Conservation (phyloP, 2,797 vertebrate genomes). For the Phataginus tetradactyla region DNA sequence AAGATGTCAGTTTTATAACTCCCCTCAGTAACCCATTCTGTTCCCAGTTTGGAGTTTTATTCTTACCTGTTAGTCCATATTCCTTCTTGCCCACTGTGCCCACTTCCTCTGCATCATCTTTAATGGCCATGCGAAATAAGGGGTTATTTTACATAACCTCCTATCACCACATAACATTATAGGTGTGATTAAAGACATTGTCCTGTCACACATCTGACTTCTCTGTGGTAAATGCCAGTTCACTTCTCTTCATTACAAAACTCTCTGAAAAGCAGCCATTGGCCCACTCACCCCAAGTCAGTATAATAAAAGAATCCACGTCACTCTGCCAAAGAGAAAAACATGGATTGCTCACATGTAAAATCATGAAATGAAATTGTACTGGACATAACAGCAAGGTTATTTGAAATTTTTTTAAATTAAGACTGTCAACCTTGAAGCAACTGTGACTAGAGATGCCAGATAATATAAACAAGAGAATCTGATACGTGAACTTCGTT, state of each 20-base stretch:
- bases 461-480: neutral
- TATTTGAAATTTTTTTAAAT: neutral
- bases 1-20: neutral
- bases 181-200: neutral
- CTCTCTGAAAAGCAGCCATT: neutral
- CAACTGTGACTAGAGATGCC: neutral
- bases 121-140: neutral
- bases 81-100: neutral
- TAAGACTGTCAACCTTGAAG: neutral
- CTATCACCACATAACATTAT: neutral
- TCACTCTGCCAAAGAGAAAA: neutral
- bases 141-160: neutral
- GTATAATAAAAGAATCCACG: neutral
- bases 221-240: neutral
- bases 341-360: neutral
- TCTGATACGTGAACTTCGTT: neutral
- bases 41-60: neutral
- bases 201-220: neutral
- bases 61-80: neutral
- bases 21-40: neutral
- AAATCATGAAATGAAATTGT: slow-evolving; percentile 25
- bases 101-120: neutral
- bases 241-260: neutral
- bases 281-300: neutral
- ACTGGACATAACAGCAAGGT: neutral